Conservation (phyloP, 2,113 vertebrate genomes). For the Tursiops truncatus region DNA sequence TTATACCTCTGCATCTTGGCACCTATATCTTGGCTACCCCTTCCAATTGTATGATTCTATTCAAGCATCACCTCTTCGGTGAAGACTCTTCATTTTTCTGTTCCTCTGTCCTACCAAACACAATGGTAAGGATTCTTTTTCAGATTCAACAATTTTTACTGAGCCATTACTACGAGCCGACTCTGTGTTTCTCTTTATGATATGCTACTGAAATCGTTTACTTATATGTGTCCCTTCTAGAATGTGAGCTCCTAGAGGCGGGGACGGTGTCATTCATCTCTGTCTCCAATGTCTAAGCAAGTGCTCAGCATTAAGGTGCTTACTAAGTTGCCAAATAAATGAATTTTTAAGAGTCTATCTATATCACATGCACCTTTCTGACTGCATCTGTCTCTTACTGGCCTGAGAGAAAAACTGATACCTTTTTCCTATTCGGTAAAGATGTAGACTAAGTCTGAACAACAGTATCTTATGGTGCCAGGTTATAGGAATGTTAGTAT, state of each 20-base stretch:
- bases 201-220: background rate
- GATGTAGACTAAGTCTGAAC: background rate
- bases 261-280: background rate
- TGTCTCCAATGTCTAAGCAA: background rate
- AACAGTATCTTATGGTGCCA: background rate
- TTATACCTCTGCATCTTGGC: background rate
- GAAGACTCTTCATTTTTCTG: background rate
- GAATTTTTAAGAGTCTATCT: background rate
- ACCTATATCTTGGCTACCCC: background rate
- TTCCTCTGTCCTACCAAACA: background rate
- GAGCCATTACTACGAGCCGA: background rate
- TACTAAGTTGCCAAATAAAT: background rate
- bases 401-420: background rate
- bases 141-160: background rate
- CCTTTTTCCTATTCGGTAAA: conserved; percentile 9
- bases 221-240: background rate
- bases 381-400: conserved; percentile 2
- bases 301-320: background rate
- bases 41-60: background rate
- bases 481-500: background rate
- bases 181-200: background rate
- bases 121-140: background rate
- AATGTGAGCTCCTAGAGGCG: background rate
- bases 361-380: background rate
- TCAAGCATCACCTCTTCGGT: background rate